Percentiles rank a stretch among this genome's conserved stretches.
Conservation (phyloP, 2,888 invertebrate genomes). For the Hypolimnas misippus region DNA sequence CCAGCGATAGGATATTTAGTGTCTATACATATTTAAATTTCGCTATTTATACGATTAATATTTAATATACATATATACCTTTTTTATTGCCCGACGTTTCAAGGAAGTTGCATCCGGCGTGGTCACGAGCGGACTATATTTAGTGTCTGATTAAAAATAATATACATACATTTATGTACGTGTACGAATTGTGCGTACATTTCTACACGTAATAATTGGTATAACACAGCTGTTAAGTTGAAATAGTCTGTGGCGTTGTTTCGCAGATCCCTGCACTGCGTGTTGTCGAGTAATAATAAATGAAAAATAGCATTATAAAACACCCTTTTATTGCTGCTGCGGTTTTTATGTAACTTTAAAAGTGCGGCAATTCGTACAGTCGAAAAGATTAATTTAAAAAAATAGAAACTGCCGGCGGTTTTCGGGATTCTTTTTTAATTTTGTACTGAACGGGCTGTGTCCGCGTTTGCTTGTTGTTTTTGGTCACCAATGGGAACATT, state of each 20-base stretch:
- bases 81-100: too few relatives aligned
- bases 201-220: too few relatives aligned
- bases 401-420: neutral
- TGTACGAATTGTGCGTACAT: too few relatives aligned
- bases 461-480: neutral
- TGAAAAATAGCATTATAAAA: slow-evolving; percentile 45
- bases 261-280: slow-evolving; percentile 36
- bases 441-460: neutral
- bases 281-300: slow-evolving; percentile 45
- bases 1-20: too few relatives aligned
- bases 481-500: too few relatives aligned
- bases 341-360: slow-evolving; percentile 32
- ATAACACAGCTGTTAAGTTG: neutral
- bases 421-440: neutral
- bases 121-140: too few relatives aligned
- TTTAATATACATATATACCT: too few relatives aligned
- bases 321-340: slow-evolving; percentile 41
- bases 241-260: neutral
- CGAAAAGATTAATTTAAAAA: slow-evolving; percentile 26
- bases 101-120: too few relatives aligned
- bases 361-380: slow-evolving; percentile 23
- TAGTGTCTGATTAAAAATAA: too few relatives aligned
- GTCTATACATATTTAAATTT: too few relatives aligned
- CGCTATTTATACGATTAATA: too few relatives aligned
- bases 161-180: too few relatives aligned